Evolutionary conservation across 2,113 vertebrate genomes (phyloP), one percentile per base, ranked within the genome.

Genomic region (Calyptommatus sinebrachiatus): DNA sequence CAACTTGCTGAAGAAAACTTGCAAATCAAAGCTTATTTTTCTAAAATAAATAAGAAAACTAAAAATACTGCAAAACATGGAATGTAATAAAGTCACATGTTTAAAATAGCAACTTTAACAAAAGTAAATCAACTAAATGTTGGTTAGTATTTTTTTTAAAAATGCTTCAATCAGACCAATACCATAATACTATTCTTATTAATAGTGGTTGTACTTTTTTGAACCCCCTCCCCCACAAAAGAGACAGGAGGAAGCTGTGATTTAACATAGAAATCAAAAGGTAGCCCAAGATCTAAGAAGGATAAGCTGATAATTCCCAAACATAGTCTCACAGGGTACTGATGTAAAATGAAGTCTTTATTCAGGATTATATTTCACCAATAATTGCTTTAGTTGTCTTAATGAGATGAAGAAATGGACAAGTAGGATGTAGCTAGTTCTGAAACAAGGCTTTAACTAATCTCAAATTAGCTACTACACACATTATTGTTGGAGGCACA

Each of bases 351-450:
- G 29, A 35, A 73, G 31, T n/a, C 35, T 75, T 75, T 63, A 62
- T 45, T 62, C 60, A 75, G 31, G 28, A 48, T n/a, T 48, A n/a
- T 45, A 75, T n/a, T 63, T 60, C 53, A 35, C 53, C 50, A 73
- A 24, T 20, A 57, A 57, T 73, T 73, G 48, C 8, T 73, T 73
- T 7, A 26, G 8, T 21, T n/a, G 71, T 57, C 48, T 57, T 87
- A 86, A 84, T 88, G 45, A 90, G 84, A 88, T 85, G 88, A 85
- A 21, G 88, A 88, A 85, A 79, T 87, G 86, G 83, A 92, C 26
- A 22, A 11, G 61, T 14, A 22, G 26, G 9, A 18, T 46, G 45
- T 80, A 53, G 48, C 71, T 48, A 48, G 7, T 10, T 71, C 46
- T 48, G 10, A n/a, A n/a, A 50, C 21, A 50, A 71, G 3, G 26